phyloP scores from a whole-genome alignment of 2,888 invertebrate genomes.

The Peribatodes rhomboidaria region DNA sequence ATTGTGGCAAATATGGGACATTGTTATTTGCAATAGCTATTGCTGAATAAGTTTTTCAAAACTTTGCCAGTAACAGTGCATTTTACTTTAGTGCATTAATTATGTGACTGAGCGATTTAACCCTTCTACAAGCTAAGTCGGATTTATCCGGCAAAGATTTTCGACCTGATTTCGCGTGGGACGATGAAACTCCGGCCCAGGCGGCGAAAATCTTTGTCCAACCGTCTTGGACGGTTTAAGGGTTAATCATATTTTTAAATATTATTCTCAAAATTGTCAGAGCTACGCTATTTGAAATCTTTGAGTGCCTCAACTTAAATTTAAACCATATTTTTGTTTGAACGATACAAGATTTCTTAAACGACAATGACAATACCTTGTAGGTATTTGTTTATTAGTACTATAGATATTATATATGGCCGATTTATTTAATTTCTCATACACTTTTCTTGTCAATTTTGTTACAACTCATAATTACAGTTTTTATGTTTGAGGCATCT shows the following conservation, averaged over 20 bases:
- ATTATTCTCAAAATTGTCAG: slow-evolving; percentile 9
- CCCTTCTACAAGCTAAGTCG: too few relatives aligned
- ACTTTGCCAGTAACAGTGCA: slow-evolving; percentile 81
- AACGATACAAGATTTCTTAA: slow-evolving; percentile 12
- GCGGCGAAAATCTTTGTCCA: too few relatives aligned
- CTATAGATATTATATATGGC: neutral
- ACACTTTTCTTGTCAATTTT: neutral
- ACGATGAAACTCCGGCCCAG: too few relatives aligned
- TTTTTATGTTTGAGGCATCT: slow-evolving; percentile 18
- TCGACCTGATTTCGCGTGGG: too few relatives aligned
- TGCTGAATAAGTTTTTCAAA: slow-evolving; percentile 50
- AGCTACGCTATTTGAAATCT: slow-evolving; percentile 8
- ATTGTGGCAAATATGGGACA: slow-evolving; percentile 6
- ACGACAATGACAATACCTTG: slow-evolving; percentile 22
- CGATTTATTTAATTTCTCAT: slow-evolving; percentile 5
- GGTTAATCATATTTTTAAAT: slow-evolving; percentile 45
- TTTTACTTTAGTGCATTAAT: slow-evolving; percentile 71
- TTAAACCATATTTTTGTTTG: neutral
- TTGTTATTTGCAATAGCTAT: slow-evolving; percentile 16
- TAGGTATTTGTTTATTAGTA: neutral
- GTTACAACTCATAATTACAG: neutral
- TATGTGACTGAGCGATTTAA: slow-evolving; percentile 69
- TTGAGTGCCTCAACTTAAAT: slow-evolving; percentile 20
- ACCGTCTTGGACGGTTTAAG: too few relatives aligned
- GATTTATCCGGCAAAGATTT: too few relatives aligned